Evolutionary conservation across 2,888 invertebrate species (phyloP).

Genomic region (Tillus elongatus): DNA sequence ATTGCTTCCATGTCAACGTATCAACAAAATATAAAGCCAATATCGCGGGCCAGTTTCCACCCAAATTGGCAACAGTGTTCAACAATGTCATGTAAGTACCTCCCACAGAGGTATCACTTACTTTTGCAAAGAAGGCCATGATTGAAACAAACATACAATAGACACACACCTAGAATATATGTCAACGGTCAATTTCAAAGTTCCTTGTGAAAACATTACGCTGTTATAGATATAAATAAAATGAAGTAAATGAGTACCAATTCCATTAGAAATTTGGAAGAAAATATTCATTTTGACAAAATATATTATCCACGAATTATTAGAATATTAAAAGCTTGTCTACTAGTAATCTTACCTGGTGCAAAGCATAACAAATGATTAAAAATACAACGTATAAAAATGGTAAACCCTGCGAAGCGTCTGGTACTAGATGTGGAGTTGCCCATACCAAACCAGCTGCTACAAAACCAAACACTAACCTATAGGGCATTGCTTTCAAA

Average conservation of each 20-base stretch:
- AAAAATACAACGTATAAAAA: constrained; percentile 69
- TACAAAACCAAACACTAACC: constrained; percentile 75
- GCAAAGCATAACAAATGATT: constrained; percentile 72
- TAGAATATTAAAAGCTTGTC: too few species aligned
- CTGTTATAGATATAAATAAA: too few species aligned
- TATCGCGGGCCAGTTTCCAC: constrained; percentile 96
- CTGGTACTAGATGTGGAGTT: constrained; percentile 65
- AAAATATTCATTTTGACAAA: too few species aligned
- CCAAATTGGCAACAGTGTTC: constrained; percentile 91
- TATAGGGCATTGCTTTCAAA: constrained; percentile 79
- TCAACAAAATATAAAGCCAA: constrained; percentile 87
- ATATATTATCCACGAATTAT: too few species aligned
- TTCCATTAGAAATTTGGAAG: too few species aligned
- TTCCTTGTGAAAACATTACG: too few species aligned
- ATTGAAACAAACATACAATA: constrained; percentile 96
- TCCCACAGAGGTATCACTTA: constrained; percentile 93
- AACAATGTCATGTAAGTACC: constrained; percentile 99
- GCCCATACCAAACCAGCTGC: constrained; percentile 77
- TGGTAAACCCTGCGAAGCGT: constrained; percentile 52
- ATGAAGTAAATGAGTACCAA: too few species aligned
- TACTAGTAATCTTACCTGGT: constrained; percentile 65
- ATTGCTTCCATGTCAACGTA: constrained; percentile 71
- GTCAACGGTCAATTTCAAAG: too few species aligned
- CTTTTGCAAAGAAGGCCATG: constrained; percentile 96
- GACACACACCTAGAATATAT: constrained; percentile 63